A percentile compares a stretch with the other conserved stretches of the same genome.
Evolutionary conservation across 2,888 invertebrate genomes (phyloP).

Genomic region (Ichneumon xanthorius): DNA sequence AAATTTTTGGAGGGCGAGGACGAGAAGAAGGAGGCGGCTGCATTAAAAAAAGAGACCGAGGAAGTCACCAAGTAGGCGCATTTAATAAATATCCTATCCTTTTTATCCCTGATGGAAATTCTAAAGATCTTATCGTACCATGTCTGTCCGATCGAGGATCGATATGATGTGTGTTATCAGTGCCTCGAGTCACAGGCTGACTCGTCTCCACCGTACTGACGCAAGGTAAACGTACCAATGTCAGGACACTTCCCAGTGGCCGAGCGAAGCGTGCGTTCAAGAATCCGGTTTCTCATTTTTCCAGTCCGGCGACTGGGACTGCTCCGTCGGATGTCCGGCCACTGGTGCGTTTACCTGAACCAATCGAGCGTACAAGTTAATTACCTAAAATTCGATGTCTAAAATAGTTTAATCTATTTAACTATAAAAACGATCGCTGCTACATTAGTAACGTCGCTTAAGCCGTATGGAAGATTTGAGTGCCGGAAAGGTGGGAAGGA

Average conservation of each 20-base stretch:
- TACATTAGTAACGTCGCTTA: slow-evolving; percentile 69
- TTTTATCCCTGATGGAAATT: slow-evolving; percentile 32
- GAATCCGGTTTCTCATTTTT: too few relatives aligned
- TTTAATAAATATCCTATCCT: slow-evolving; percentile 26
- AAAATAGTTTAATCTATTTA: not conserved
- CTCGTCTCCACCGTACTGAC: not conserved
- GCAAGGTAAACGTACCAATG: not conserved
- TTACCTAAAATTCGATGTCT: not conserved
- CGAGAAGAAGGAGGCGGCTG: slow-evolving; percentile 73
- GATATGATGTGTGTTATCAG: slow-evolving; percentile 8
- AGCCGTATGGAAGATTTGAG: slow-evolving; percentile 19
- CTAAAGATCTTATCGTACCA: not conserved
- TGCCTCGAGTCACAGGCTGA: not conserved
- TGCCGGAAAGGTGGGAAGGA: not conserved
- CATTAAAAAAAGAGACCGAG: slow-evolving; percentile 55
- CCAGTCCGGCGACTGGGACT: too few relatives aligned
- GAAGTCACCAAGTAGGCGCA: slow-evolving; percentile 47
- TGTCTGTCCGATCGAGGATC: slow-evolving; percentile 4
- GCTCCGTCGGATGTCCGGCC: too few relatives aligned
- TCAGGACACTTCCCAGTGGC: not conserved
- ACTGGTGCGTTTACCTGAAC: not conserved
- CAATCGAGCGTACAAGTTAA: not conserved
- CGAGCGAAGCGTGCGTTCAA: not conserved
- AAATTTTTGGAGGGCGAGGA: slow-evolving; percentile 90
- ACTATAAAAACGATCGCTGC: slow-evolving; percentile 66